phyloP scores from a whole-genome alignment of 2,113 vertebrate genomes.

The Corapipo altera region DNA sequence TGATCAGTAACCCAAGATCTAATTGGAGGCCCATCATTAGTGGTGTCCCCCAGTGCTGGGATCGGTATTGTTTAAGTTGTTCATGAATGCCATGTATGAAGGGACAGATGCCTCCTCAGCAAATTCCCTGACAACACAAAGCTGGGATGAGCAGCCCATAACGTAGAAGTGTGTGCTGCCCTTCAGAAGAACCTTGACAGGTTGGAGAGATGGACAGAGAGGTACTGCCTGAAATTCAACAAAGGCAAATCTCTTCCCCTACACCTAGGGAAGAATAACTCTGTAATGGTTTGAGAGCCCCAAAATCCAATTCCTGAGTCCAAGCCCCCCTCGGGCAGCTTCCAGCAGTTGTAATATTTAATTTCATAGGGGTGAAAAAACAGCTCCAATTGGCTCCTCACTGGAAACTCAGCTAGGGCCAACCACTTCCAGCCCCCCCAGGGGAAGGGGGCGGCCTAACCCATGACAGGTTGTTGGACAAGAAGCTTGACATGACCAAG shows the following conservation, averaged over 20 bases:
- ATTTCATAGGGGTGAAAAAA: no score
- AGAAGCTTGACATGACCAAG: not conserved
- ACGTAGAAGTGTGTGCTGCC: not conserved
- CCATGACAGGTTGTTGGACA: not conserved
- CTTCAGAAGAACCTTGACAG: not conserved
- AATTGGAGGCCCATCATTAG: no score
- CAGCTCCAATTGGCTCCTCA: no score
- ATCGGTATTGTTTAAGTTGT: not conserved
- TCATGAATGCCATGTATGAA: not conserved
- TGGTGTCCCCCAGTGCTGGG: not conserved
- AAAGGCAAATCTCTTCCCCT: no score
- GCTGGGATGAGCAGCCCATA: not conserved
- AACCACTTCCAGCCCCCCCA: no score
- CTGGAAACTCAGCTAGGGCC: no score
- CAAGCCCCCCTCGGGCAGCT: no score
- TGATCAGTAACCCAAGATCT: no score
- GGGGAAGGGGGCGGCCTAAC: no score
- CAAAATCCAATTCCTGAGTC: no score
- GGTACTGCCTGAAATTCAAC: not conserved
- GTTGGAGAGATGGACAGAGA: not conserved
- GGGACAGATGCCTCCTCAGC: not conserved
- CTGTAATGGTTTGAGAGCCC: no score
- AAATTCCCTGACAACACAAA: not conserved
- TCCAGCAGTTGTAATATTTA: no score
- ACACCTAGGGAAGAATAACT: not conserved